Evolutionary conservation across 2,113 vertebrate genomes (phyloP), one percentile per base, ranked within the genome.

Genomic region (Egretta garzetta): DNA sequence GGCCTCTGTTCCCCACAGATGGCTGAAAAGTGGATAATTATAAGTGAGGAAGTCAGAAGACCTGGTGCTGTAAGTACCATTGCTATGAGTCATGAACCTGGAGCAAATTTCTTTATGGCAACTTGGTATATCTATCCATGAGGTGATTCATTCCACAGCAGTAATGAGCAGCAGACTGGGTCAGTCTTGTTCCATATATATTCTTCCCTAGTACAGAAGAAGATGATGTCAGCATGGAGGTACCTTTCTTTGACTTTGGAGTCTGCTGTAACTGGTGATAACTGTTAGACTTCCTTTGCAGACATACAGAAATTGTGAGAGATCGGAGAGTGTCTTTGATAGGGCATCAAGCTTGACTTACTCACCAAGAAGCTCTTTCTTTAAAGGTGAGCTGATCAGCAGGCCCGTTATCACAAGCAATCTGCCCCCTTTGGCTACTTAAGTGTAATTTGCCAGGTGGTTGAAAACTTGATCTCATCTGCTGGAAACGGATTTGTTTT

Each of bases 31-130:
- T 93, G 62, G 76, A 79, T 97, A 95, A 94, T 79, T 95, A 9
- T 94, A 93, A 97, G 73, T 79, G 91, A 91, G 83, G 86, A 93
- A 93, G 86, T 91, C 64, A 93, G 91, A 95, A 94, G 86, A 75
- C 83, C 86, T 85, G 70, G 39, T 96, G 83, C 80, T 85, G 87
- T 91, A 80, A 95, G 94, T 89, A 62, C 71, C 21, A 30, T 60
- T 86, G 50, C 83, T 93, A 41, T 92, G 72, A 95, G 80, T 91
- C 91, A 91, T 81, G 49, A 93, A 60, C 58, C 70, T 52, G 60
- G 20, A 84, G 56, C n/a, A 86, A 75, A 84, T 75, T 68, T 95
- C 47, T 87, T 90, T 62, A 56, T 64, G 52, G 32, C 30, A 89
- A 8, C 43, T 84, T 79, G 75, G 16, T 86, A 7, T 64, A 43